Conservation (phyloP, 2,113 vertebrate species). For the Pomatorhinus ruficollis region DNA sequence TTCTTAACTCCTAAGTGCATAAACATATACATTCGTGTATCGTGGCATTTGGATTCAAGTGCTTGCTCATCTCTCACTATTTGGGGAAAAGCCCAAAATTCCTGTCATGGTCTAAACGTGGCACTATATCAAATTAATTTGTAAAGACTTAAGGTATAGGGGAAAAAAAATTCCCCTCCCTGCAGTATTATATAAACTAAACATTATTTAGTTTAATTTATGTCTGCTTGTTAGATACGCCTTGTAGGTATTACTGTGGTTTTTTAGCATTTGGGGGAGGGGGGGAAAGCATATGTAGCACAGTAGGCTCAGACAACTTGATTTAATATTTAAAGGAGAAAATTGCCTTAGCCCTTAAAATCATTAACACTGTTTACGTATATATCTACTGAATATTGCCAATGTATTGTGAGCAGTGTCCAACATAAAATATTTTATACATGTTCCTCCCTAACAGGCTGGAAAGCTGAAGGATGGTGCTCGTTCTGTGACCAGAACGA, state of each 20-base stretch:
- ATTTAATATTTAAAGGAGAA: background rate
- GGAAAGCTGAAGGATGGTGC: conserved; percentile 99
- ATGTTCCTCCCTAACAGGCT: conserved; percentile 74
- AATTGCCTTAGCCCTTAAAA: background rate
- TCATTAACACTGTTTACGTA: background rate
- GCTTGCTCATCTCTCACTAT: conserved; percentile 30
- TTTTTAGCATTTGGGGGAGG: background rate
- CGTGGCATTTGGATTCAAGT: background rate
- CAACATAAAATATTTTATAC: conserved; percentile 66
- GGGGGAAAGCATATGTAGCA: background rate
- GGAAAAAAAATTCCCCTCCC: background rate
- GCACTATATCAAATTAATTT: background rate
- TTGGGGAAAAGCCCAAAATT: conserved; percentile 8
- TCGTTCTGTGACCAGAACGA: conserved; percentile 96
- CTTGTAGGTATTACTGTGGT: background rate
- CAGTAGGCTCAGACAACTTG: background rate
- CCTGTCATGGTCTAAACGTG: background rate
- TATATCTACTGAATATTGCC: conserved; percentile 42
- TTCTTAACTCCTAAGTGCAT: background rate
- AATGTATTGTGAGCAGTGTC: conserved; percentile 45
- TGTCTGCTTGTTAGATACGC: background rate
- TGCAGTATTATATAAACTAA: background rate
- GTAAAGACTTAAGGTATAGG: background rate
- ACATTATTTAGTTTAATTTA: background rate
- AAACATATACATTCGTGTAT: background rate